Evolutionary conservation across 2,888 invertebrate genomes (phyloP), one percentile per base, ranked within the genome.

Genomic region (Lasioglossum calceatum): DNA sequence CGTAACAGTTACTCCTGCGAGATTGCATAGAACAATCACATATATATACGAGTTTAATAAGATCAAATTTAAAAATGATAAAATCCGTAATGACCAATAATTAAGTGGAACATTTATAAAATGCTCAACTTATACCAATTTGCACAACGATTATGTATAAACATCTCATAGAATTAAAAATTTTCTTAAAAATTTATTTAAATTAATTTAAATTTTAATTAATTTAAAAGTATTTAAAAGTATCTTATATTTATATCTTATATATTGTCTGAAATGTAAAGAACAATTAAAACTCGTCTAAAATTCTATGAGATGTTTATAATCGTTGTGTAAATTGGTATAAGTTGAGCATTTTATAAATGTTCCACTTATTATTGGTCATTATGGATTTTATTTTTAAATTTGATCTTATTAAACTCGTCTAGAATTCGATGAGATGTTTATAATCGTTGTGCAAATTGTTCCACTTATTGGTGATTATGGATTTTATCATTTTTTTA

Each of bases 1-100:
- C 72, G 47, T 77, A 81, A 23, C 44, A 27, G 44, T 81, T 54
- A 42, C 19, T 73, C 61, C 78, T 86, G 76, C 23, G 61, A 72
- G n/a, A 80, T 85, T 39, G n/a, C 14, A 16, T 42, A 23, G 0
- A 50, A 58, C n/a, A 72, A 76, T 54, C 0, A 10, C 3, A 23
- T 23, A 54, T 23, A 54, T 19, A 47, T 14, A 44, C 44, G 44
- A 44, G 4, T 44, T 44, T 12, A 44, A 44, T 44, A 14, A 44
- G 44, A 44, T 14, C 44, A 4, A 44, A 10, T 12, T 14, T 44
- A 12, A 44, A 44, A 44, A 44, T 44, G 3, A 44, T 14, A 12
- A 44, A 44, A 44, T 44, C 14, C 44, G 14, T 14, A 44, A 44
- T 44, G 3, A 44, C 44, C 44, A 44, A 32, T 32, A 70, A 27